phyloP scores from a whole-genome alignment of 2,797 vertebrate genomes.

The Pyrocephalus nanus region DNA sequence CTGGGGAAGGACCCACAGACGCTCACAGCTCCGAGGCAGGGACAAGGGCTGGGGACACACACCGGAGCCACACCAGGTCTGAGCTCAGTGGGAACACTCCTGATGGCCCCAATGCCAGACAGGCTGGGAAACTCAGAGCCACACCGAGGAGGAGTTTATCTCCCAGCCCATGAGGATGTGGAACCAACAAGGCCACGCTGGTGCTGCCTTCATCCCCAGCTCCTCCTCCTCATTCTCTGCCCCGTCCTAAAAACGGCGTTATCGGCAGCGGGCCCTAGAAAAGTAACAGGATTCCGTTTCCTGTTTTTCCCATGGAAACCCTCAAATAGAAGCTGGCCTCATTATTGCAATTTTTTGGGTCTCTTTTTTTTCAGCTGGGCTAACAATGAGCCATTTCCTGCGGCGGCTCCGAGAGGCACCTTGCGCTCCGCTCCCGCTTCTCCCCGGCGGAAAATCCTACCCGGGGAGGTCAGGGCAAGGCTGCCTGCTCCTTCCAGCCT shows the following conservation, averaged over 20 bases:
- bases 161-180: not conserved
- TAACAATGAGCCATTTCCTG: conserved; percentile 74
- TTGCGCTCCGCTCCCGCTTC: conserved; percentile 10
- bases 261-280: conserved; percentile 31
- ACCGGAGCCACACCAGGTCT: fast-evolving
- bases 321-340: conserved; percentile 61
- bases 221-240: conserved; percentile 28
- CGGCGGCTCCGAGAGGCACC: conserved; percentile 54
- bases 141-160: not conserved
- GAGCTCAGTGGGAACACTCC: not conserved
- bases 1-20: not conserved
- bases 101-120: fast-evolving
- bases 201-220: conserved; percentile 9
- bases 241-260: conserved; percentile 2
- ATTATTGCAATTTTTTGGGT: not conserved
- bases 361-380: not conserved
- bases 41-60: not conserved
- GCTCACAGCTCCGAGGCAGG: not conserved
- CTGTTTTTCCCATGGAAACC: conserved; percentile 59
- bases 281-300: conserved; percentile 48
- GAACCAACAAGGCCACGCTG: not conserved
- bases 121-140: not conserved
- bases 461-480: not conserved
- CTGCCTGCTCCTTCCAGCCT: not conserved
- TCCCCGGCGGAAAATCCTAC: conserved; percentile 21